Percentiles rank a stretch among this genome's conserved stretches.
Evolutionary conservation across 2,888 invertebrate genomes (phyloP).

Genomic region (Synergus gifuensis): DNA sequence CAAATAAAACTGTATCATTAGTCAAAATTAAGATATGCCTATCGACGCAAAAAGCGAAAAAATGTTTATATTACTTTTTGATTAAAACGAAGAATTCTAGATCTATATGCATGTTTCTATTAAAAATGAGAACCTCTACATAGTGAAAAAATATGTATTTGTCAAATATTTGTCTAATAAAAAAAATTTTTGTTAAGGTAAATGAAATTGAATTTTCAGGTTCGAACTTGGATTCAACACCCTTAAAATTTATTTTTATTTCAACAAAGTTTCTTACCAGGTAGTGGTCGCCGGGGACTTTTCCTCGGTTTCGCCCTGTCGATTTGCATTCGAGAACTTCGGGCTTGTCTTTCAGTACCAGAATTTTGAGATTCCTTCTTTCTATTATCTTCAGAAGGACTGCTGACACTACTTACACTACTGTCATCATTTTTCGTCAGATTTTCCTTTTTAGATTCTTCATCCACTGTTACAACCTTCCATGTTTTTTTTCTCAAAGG

Average conservation of each 20-base stretch:
- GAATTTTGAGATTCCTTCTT: slow-evolving; percentile 56
- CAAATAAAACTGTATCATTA: slow-evolving; percentile 7
- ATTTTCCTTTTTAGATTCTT: slow-evolving; percentile 46
- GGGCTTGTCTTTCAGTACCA: slow-evolving; percentile 62
- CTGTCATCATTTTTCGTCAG: slow-evolving; percentile 52
- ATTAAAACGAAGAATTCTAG: no score
- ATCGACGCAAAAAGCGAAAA: no score
- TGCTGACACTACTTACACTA: slow-evolving; percentile 44
- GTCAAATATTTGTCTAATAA: neutral
- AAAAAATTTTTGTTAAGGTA: neutral
- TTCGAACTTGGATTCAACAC: no score
- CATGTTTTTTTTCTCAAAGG: slow-evolving; percentile 66
- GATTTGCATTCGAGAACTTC: slow-evolving; percentile 63
- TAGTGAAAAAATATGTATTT: no score
- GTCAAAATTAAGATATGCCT: no score
- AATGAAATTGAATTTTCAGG: no score
- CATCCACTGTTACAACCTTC: slow-evolving; percentile 60
- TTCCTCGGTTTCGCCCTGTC: slow-evolving; percentile 73
- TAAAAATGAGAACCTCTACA: no score
- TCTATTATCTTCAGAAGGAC: slow-evolving; percentile 49
- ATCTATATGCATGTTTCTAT: no score
- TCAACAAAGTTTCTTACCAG: slow-evolving; percentile 58
- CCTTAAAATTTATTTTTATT: neutral
- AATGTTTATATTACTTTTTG: no score
- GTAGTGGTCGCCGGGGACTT: slow-evolving; percentile 71